A percentile compares a stretch with the other conserved stretches of the same genome.
phyloP scores from a whole-genome alignment of 2,888 invertebrate genomes.

The Charanyca ferruginea region DNA sequence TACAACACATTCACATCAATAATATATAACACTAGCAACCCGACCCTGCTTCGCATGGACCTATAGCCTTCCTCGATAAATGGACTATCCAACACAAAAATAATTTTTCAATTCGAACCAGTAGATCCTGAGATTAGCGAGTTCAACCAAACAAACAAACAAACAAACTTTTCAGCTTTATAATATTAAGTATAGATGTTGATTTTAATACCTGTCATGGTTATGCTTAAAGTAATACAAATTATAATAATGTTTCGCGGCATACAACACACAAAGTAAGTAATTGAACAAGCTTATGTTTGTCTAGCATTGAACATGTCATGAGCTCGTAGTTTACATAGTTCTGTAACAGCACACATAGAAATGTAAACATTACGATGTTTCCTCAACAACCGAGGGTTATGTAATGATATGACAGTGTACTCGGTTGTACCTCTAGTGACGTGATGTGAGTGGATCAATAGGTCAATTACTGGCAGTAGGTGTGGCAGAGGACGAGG shows the following conservation, averaged over 20 bases:
- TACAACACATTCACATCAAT: conserved; percentile 11
- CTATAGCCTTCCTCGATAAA: too few species aligned
- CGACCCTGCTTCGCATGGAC: too few species aligned
- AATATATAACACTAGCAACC: too few species aligned
- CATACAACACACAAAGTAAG: background rate
- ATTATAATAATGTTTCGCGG: conserved; percentile 3
- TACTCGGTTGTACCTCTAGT: background rate
- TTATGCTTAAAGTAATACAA: conserved; percentile 41
- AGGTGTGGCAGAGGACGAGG: background rate
- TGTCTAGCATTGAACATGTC: conserved; percentile 10
- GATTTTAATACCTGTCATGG: conserved; percentile 18
- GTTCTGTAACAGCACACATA: conserved; percentile 45
- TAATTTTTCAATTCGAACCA: too few species aligned
- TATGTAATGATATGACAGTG: conserved; percentile 23
- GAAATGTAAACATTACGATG: conserved; percentile 27
- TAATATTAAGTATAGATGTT: conserved; percentile 4
- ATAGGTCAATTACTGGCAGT: conserved; percentile 37
- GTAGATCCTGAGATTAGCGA: too few species aligned
- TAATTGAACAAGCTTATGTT: conserved; percentile 8
- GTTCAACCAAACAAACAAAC: too few species aligned
- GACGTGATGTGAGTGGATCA: conserved; percentile 8
- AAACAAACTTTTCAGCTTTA: too few species aligned
- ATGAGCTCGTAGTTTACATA: conserved; percentile 30
- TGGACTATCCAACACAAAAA: too few species aligned
- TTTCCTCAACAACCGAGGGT: conserved; percentile 23